Evolutionary conservation across 2,113 vertebrate species (phyloP), one percentile per base, ranked within the genome.

Genomic region (Marmota monax): DNA sequence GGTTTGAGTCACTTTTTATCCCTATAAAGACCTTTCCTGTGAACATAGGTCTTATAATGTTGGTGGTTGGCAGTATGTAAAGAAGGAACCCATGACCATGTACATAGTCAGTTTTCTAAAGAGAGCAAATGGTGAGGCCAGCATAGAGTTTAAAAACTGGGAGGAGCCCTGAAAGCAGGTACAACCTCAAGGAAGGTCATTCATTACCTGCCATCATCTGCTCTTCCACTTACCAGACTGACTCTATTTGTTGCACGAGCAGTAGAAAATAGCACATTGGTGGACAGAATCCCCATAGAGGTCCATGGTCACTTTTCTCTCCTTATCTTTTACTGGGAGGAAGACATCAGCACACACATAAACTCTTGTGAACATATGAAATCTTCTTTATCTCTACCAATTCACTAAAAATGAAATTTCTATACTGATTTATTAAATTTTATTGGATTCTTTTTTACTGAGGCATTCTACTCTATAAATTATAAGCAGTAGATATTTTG

Each of bases 401-500:
- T 53, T 45, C 7, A 70, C 37, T 92, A 45, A 91, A 67, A 93
- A 45, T 39, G 70, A 5, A 3, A 85, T 79, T 77, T 74, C 45
- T 73, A 84, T 83, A 34, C 37, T 23, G 4, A 0, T 56, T 80
- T 51, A n/a, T 39, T 65, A 39, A 2, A 92, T 74, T 87, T 87
- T 51, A 58, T 83, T 88, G 18, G 12, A 48, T 76, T 3, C 16
- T 12, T 92, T 85, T 72, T 79, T 0, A 82, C 67, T 89, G 88
- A 84, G 17, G 32, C 69, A 86, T 70, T 96, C 53, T 17, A 83
- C 5, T 95, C 6, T 42, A 23, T 37, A 42, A 74, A 94, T 89
- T 61, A 63, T 84, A 3, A 20, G 8, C 14, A 42, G 42, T 76
- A 12, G 51, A 63, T 58, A 25, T 2, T 37, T 93, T 94, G 2